A percentile compares a stretch with the other conserved stretches of the same genome.
Evolutionary conservation across 2,888 invertebrate species (phyloP).

Genomic region (Hypselothyrea guttata): DNA sequence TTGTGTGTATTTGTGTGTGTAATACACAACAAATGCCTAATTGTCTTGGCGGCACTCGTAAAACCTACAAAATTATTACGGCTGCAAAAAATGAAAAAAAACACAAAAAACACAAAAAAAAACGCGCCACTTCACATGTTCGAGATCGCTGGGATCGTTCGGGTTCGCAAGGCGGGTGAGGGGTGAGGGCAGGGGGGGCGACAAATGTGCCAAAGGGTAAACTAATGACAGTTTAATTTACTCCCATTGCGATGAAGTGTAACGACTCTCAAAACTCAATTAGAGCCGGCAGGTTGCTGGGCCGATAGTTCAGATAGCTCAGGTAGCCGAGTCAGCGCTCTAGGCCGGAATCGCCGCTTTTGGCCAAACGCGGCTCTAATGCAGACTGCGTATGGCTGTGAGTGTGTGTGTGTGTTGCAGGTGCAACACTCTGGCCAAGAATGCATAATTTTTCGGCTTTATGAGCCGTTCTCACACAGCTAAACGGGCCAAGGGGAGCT

Average conservation of each 20-base stretch:
- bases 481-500: background rate
- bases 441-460: conserved; percentile 67
- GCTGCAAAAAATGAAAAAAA: conserved; percentile 41
- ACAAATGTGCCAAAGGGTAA: conserved; percentile 76
- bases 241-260: conserved; percentile 76
- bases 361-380: conserved; percentile 66
- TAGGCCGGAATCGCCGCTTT: conserved; percentile 31
- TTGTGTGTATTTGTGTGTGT: conserved; percentile 20
- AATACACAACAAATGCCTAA: conserved; percentile 71
- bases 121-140: conserved; percentile 73
- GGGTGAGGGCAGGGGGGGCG: conserved; percentile 33
- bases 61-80: conserved; percentile 74
- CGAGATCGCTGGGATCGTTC: conserved; percentile 30
- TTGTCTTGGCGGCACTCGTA: conserved; percentile 76
- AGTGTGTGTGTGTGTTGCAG: conserved; percentile 35
- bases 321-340: conserved; percentile 20
- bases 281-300: conserved; percentile 48
- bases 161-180: conserved; percentile 47
- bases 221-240: conserved; percentile 82
- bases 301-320: background rate
- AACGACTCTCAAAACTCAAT: conserved; percentile 73
- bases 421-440: conserved; percentile 60
- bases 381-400: conserved; percentile 6
- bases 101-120: conserved; percentile 18
- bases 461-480: conserved; percentile 43